Conservation (phyloP, 1,140 invertebrate species). For the Teleopsis dalmanni region DNA sequence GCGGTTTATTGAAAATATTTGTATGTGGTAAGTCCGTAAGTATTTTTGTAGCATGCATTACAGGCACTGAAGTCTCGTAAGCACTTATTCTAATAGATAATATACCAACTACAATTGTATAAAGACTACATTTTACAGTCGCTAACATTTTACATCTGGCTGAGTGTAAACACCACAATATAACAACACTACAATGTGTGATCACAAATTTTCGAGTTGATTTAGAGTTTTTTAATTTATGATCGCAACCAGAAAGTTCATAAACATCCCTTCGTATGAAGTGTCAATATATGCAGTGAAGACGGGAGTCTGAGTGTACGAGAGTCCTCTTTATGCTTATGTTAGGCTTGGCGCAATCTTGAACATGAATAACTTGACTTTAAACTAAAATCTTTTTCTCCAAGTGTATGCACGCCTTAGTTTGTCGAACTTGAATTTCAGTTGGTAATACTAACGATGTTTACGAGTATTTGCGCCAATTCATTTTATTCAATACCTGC, state of each 20-base stretch:
- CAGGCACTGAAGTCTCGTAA: background rate
- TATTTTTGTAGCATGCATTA: background rate
- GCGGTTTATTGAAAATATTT: background rate
- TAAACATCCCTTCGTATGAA: too few species aligned
- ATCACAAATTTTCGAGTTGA: background rate
- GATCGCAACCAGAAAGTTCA: background rate
- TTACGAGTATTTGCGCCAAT: too few species aligned
- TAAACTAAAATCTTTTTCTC: too few species aligned
- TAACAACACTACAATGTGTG: background rate
- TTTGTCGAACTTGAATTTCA: too few species aligned
- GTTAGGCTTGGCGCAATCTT: background rate
- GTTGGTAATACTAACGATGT: too few species aligned
- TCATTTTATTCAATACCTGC: too few species aligned
- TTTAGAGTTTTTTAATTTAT: background rate
- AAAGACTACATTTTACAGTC: conserved; percentile 30
- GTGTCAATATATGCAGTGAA: too few species aligned
- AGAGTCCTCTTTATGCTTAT: background rate
- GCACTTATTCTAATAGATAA: conserved; percentile 20
- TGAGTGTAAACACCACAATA: background rate
- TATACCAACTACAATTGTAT: conserved; percentile 18
- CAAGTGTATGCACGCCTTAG: too few species aligned
- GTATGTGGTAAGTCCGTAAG: background rate
- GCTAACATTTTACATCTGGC: conserved; percentile 45
- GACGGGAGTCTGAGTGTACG: background rate
- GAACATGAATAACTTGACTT: too few species aligned